Evolutionary conservation across 2,888 invertebrate genomes (phyloP).

Genomic region (Drosophila mettleri): DNA sequence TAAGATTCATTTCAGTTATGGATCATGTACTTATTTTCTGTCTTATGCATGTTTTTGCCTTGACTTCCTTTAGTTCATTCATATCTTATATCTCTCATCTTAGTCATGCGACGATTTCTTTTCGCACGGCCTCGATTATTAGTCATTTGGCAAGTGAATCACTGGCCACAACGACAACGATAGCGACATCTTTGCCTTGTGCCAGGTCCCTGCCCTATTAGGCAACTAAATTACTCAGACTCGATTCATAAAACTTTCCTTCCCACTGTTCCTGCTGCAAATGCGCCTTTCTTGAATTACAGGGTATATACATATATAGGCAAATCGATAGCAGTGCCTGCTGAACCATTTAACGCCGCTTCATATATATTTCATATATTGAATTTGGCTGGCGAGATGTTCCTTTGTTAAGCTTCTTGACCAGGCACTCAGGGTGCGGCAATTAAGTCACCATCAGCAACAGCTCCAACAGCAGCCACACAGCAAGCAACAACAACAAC

Average conservation of each 20-base stretch:
- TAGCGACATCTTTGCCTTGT: conserved; percentile 39
- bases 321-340: neutral
- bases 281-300: too few relatives aligned
- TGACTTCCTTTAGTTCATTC: conserved; percentile 5
- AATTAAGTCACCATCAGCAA: conserved; percentile 70
- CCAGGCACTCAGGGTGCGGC: conserved; percentile 70
- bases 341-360: neutral
- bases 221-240: conserved; percentile 42
- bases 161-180: conserved; percentile 45
- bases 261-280: too few relatives aligned
- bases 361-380: conserved; percentile 15
- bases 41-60: neutral
- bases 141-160: conserved; percentile 55
- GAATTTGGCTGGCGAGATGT: conserved; percentile 30
- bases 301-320: conserved; percentile 3
- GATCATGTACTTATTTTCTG: neutral
- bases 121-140: conserved; percentile 21
- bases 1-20: neutral
- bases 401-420: conserved; percentile 60
- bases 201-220: conserved; percentile 50
- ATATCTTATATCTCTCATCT: conserved; percentile 6
- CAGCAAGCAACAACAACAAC: conserved; percentile 8
- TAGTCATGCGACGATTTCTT: conserved; percentile 42
- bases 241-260: neutral
- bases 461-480: conserved; percentile 20